Evolutionary conservation across 2,797 vertebrate species (phyloP), one percentile per base, ranked within the genome.

Genomic region (Chrosomus eos): DNA sequence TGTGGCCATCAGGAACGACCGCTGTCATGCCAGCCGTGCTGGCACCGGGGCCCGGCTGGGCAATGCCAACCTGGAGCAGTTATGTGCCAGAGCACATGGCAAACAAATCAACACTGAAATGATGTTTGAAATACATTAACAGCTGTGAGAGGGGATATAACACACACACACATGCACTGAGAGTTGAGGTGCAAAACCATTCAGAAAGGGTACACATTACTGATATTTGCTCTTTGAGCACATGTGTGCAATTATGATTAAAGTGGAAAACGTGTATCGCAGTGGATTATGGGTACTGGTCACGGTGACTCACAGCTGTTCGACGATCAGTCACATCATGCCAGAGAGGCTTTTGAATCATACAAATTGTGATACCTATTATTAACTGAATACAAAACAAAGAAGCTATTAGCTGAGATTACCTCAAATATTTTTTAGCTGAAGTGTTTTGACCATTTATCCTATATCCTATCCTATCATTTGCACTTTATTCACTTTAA

Each of bases 1-100:
- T 95, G 94, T 92, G 94, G 89, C 91, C 91, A 92, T 95, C 91
- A 92, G 90, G 84, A 91, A 38, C 71, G 53, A 84, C 26, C 60
- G 71, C 80, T 76, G 85, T 81, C 71, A 70, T 80, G 83, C 85
- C 91, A 92, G 91, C 91, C 91, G 89, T 91, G 91, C 92, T 94
- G 92, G 93, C 93, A 83, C 87, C 3, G 23, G 85, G 77, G 89
- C 91, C 91, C 87, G 87, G 84, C 83, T 86, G 87, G 90, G 83
- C 40, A 64, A 81, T 88, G 91, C 88, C 88, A 89, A 80, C 83
- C 81, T 88, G 80, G 85, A 89, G 82, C 79, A 33, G 48, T 60
- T 45, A 58, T 62, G 55, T 78, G 89, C 88, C 88, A 89, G 87
- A 81, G 82, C 81, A 76, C 85, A 88, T 87, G 82, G 85, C 89